Evolutionary conservation across 2,113 vertebrate genomes (phyloP), one percentile per base, ranked within the genome.

Genomic region (Mesitornis unicolor): DNA sequence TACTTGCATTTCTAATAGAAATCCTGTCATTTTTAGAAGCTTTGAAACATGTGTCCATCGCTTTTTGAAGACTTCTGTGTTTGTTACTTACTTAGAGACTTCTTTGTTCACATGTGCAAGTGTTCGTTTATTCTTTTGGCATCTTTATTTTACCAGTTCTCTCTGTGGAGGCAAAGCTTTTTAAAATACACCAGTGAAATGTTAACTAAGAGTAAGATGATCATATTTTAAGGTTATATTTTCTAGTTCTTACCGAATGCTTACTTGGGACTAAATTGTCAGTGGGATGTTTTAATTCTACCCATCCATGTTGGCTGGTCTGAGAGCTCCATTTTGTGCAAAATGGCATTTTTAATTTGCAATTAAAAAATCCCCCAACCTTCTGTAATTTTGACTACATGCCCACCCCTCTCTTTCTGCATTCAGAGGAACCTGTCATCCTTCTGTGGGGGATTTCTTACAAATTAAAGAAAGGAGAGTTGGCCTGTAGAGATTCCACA

Each of bases 111-210:
- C 22, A 33, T 74, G 33, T 69, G 35, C 51, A 80, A 90, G 24
- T 47, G 48, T 59, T 95, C 81, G n/a, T 87, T 92, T 89, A 79
- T 81, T 76, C 80, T 84, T 91, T 88, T 93, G 92, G 82, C 92
- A 86, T 84, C 71, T 43, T 80, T 80, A 43, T 80, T 90, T 93
- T 83, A 73, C 36, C 70, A 70, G 95, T 97, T 93, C 78, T 85
- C 88, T 94, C 56, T 84, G 38, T 81, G 79, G 29, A 92, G 40
- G 25, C 90, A 96, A 93, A 93, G 50, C 70, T 94, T 76, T 91
- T 94, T 93, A 94, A 96, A 95, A 93, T 77, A 38, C 60, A 71
- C 36, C 12, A 95, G 18, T 60, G 48, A 94, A 94, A 97, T 96
- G 93, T 81, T 93, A 94, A 87, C 78, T 90, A 65, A 61, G 87